Evolutionary conservation across 2,797 vertebrate genomes (phyloP), one percentile per base, ranked within the genome.

Genomic region (Gallinago stenura): DNA sequence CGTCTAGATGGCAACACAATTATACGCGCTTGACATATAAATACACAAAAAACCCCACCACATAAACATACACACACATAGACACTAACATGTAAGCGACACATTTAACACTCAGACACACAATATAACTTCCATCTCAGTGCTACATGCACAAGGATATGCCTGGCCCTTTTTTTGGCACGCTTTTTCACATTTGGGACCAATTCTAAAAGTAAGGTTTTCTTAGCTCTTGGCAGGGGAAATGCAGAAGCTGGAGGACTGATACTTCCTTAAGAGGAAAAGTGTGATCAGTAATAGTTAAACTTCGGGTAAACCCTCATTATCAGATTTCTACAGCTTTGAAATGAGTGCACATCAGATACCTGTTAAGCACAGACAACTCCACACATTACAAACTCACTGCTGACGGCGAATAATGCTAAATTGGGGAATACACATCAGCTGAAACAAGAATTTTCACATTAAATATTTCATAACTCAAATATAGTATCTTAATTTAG

Each of bases 281-380:
- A 90, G 30, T 15, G 14, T 37, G 45, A 92, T 90, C 87, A 75
- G 28, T 75, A 83, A 51, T 5, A 80, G 76, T 54, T 78, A 33
- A 85, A 84, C 50, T 80, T 69, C n/a, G 39, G 50, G 71, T 65
- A 78, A 92, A 48, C 9, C 30, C n/a, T 89, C 66, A 20, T 64
- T 57, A 92, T 53, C 3, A 11, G 51, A 62, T 33, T 88, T 30
- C 43, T 71, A 45, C 70, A 86, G 46, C 45, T 57, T 75, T 19
- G 51, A 66, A 93, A 57, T 0, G 0, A 93, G 62, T 18, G 25
- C 15, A 3, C 2, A 15, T 13, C 2, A 3, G 26, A 14, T 25
- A 41, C 35, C 60, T 75, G 65, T 45, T 75, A 83, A 51, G 78
- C 24, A 60, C 48, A 68, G 53, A 43, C 61, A 61, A 41, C 33